A percentile compares a stretch with the other conserved stretches of the same genome.
Conservation (phyloP, 1,140 invertebrate genomes). For the Drosophila pallidifrons region DNA sequence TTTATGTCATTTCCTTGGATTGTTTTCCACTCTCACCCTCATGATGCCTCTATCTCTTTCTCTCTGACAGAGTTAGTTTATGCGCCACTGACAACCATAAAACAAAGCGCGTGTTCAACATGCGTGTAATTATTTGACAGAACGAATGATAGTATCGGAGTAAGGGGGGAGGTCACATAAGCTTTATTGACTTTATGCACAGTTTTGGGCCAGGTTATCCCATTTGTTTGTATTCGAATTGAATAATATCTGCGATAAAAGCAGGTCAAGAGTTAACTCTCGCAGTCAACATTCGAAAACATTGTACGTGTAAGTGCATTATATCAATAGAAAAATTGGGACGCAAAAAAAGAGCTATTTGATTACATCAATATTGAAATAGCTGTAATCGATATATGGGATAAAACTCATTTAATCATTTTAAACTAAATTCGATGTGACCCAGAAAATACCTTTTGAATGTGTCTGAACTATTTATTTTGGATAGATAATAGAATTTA, state of each 20-base stretch:
- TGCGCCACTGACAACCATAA: conserved; percentile 49
- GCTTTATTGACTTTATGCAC: conserved; percentile 26
- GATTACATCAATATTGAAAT: conserved; percentile 5
- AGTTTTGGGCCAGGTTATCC: conserved; percentile 18
- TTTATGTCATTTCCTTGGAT: conserved; percentile 62
- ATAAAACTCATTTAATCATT: not conserved
- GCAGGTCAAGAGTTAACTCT: conserved; percentile 9
- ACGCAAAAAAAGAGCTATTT: not conserved
- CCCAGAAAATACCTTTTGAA: not conserved
- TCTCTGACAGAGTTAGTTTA: conserved; percentile 32
- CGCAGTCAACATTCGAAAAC: not conserved
- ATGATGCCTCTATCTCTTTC: not conserved
- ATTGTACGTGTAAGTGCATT: not conserved
- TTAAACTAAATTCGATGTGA: not conserved
- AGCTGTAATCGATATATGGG: not conserved
- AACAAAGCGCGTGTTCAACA: conserved; percentile 58
- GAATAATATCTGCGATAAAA: conserved; percentile 19
- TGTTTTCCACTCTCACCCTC: conserved; percentile 33
- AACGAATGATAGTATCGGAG: not conserved
- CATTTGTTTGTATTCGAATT: conserved; percentile 30
- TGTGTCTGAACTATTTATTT: not conserved
- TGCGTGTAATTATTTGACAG: conserved; percentile 58
- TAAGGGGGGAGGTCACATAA: not conserved
- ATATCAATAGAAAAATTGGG: not conserved
- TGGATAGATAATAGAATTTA: conserved; percentile 65